Base-by-base conservation (phyloP, 2,113 vertebrate genomes). In the Panurus biarmicus region DNA sequence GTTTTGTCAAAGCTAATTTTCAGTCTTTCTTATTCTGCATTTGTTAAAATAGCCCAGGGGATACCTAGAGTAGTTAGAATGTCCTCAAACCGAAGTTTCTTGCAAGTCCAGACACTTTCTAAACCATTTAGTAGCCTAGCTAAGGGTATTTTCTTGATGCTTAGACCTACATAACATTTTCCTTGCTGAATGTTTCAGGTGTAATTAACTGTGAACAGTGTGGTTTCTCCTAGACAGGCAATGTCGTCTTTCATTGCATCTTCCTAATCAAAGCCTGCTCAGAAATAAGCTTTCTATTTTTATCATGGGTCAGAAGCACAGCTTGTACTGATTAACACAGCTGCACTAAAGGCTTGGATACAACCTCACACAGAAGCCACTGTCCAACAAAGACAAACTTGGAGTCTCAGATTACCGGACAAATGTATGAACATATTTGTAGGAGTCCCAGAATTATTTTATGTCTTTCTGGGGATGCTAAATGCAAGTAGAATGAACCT, bases 281-380 rank as follows among this genome's bases (percentile, higher is more conserved):
- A 88, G 71, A 72, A 90, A 53, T 91, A 96, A 90, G 64, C 56
- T 36, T 12, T 24, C 82, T 90, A 29, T 93, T 93, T 92, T 94
- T 95, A 24, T 54, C 51, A 7, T 33, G 35, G 74, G 21, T 82
- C 87, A 85, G 73, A 86, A 45, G 28, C n/a, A 47, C 48, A 65
- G 82, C 62, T 85, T 85, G 26, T 89, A 58, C 51, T 91, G 50
- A 85, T 91, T 90, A 86, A 53, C 33, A 21, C 8, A 33, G 50
- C 66, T 73, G 26, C 19, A 26, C 25, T 14, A 18, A 36, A 45
- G 70, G 36, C 65, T 69, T 44, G 50, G 19, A 19, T 44, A 35
- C 45, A 57, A 47, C 42, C 51, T 23, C 14, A 11, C 16, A 4
- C 0, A 56, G 47, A 45, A 74, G 31, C 58, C 1, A 2, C 29